Conservation (phyloP, 2,113 vertebrate genomes). For the Etheostoma spectabile region DNA sequence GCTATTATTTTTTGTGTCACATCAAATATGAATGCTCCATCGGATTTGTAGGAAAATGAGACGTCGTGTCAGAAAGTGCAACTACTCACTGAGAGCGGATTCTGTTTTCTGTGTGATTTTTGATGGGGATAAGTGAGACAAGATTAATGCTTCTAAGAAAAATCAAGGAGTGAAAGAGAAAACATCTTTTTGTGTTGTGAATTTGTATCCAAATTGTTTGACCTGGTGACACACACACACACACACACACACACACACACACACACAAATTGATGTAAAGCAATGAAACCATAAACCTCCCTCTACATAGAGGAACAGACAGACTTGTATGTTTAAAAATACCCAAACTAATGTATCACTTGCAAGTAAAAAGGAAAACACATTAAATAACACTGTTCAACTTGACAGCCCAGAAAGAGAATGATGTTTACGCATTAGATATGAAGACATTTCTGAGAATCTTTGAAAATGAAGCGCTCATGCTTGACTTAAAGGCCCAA, state of each 20-base stretch:
- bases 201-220: slow-evolving; percentile 28
- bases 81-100: slow-evolving; percentile 47
- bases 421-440: background rate
- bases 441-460: background rate
- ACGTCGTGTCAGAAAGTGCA: slow-evolving; percentile 47
- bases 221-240: background rate
- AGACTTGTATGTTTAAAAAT: background rate
- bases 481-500: background rate
- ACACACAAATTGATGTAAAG: slow-evolving; percentile 33
- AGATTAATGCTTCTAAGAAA: slow-evolving; percentile 56
- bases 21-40: slow-evolving; percentile 38
- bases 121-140: slow-evolving; percentile 56
- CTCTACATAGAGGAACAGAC: background rate
- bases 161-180: slow-evolving; percentile 55
- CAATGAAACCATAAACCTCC: slow-evolving; percentile 39
- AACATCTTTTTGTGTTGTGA: slow-evolving; percentile 55
- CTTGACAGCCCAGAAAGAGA: background rate
- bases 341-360: background rate
- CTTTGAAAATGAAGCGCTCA: background rate
- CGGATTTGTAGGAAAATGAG: slow-evolving; percentile 46
- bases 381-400: background rate
- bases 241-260: background rate
- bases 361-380: background rate
- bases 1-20: slow-evolving; percentile 48
- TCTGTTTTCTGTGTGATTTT: slow-evolving; percentile 48